Conservation (phyloP, 1,140 invertebrate genomes). For the Penaeus indicus region DNA sequence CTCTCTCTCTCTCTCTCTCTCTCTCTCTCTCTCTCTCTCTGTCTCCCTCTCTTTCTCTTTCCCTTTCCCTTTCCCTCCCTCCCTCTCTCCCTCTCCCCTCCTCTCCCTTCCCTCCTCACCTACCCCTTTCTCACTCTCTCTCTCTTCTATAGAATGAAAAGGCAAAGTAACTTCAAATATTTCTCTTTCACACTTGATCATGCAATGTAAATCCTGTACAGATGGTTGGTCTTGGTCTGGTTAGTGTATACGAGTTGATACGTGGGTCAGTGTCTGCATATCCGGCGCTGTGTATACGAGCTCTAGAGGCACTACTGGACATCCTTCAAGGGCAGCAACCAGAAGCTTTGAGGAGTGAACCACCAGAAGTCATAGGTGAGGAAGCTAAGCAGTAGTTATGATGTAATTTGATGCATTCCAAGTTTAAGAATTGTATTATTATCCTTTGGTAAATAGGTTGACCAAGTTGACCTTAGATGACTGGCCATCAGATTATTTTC, state of each 20-base stretch:
- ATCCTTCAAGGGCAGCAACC: conserved; percentile 91
- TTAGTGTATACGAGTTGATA: conserved; percentile 92
- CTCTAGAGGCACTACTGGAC: conserved; percentile 88
- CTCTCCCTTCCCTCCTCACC: neutral
- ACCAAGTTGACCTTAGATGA: no score
- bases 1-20: neutral
- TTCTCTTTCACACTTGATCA: no score
- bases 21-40: neutral
- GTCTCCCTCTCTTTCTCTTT: neutral
- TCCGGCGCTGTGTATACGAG: conserved; percentile 87
- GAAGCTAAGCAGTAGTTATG: neutral
- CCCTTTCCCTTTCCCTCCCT: neutral
- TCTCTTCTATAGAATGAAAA: neutral
- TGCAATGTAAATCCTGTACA: conserved; percentile 69
- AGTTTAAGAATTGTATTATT: no score
- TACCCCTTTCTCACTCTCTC: neutral
- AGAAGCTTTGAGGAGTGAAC: conserved; percentile 83
- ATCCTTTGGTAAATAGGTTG: no score
- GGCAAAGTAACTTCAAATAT: no score
- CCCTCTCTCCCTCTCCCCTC: neutral
- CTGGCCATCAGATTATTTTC: no score
- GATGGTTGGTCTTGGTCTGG: conserved; percentile 91
- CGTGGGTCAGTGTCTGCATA: conserved; percentile 86
- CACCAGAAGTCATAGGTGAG: conserved; percentile 81
- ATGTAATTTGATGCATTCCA: no score